phyloP scores from a whole-genome alignment of 2,888 invertebrate species.

The Eupithecia centaureata region DNA sequence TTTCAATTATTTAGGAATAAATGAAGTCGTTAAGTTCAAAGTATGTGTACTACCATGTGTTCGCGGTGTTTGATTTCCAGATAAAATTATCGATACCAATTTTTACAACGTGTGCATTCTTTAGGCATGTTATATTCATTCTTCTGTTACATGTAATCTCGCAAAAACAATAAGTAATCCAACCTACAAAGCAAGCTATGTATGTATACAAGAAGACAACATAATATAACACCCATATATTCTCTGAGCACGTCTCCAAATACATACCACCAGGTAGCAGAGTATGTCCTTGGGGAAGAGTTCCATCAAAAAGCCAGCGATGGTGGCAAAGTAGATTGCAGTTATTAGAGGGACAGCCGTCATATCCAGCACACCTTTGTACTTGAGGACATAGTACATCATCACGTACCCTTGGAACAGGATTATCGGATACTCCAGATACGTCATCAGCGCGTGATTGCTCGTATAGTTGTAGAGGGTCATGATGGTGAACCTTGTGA shows the following conservation, averaged over 20 bases:
- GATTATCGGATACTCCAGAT: constrained; percentile 93
- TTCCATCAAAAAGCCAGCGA: constrained; percentile 58
- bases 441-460: constrained; percentile 89
- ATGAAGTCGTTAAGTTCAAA: too few relatives aligned
- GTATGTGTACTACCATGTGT: too few relatives aligned
- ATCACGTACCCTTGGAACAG: constrained; percentile 89
- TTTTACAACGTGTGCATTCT: neutral
- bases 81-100: neutral
- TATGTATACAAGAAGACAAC: constrained; percentile 6
- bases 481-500: constrained; percentile 90
- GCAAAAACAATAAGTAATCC: constrained; percentile 10
- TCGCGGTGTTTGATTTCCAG: neutral
- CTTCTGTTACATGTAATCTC: neutral
- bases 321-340: constrained; percentile 61
- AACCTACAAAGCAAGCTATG: constrained; percentile 6
- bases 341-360: constrained; percentile 56
- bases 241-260: neutral
- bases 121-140: too few relatives aligned
- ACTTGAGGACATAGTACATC: constrained; percentile 88
- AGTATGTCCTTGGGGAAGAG: constrained; percentile 78
- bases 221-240: neutral
- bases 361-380: constrained; percentile 83
- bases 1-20: too few relatives aligned
- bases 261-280: constrained; percentile 85
- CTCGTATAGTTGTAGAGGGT: constrained; percentile 91